Percentiles rank a stretch among this genome's conserved stretches.
Conservation (phyloP, 2,113 vertebrate species). For the Scolopax mira region DNA sequence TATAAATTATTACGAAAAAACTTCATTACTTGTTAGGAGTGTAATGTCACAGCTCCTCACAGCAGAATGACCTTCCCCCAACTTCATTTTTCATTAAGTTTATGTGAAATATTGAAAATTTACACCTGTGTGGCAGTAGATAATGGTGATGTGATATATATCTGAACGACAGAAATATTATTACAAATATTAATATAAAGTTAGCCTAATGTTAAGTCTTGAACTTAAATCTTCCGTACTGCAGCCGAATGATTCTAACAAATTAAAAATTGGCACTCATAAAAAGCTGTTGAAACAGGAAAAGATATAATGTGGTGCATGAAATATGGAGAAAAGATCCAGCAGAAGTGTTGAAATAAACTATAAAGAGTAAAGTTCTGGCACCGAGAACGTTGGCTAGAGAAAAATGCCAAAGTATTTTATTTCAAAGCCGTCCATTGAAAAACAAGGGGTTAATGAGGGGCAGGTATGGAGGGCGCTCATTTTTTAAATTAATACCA, state of each 20-base stretch:
- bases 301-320: not conserved
- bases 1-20: not conserved
- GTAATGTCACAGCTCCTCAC: not conserved
- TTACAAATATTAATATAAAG: slow-evolving; percentile 6
- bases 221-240: not conserved
- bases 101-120: not conserved
- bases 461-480: not conserved
- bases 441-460: not conserved
- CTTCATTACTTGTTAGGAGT: not conserved
- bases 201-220: slow-evolving; percentile 6
- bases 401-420: not conserved
- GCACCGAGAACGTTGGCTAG: not conserved
- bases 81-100: not conserved
- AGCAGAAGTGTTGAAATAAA: not conserved
- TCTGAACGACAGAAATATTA: not conserved
- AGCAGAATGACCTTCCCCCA: not conserved
- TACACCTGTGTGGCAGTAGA: not conserved
- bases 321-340: not conserved
- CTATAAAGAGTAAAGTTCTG: not conserved
- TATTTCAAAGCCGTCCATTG: not conserved
- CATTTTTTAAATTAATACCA: not conserved
- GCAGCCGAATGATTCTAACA: not conserved
- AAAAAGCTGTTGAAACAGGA: not conserved
- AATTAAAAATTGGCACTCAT: not conserved
- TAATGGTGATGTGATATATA: not conserved